A percentile compares a stretch with the other conserved stretches of the same genome.
Evolutionary conservation across 2,797 vertebrate genomes (phyloP).

Genomic region (Eulemur mongoz): DNA sequence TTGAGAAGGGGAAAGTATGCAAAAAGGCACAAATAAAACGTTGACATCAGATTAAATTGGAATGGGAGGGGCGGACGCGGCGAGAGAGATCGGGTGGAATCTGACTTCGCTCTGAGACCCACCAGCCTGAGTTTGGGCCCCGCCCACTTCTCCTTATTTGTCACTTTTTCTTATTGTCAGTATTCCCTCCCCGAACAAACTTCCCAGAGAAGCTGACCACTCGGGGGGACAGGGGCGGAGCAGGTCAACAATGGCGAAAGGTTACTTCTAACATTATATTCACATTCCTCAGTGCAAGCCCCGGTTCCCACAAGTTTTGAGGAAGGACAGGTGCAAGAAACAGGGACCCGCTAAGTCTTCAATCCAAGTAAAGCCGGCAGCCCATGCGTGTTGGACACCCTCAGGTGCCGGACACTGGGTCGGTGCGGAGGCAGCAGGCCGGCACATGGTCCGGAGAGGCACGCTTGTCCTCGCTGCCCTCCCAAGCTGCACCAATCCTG

Average conservation of each 20-base stretch:
- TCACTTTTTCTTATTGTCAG: slow-evolving; percentile 4
- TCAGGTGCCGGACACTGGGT: not conserved
- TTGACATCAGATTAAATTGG: not conserved
- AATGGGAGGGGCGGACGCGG: not conserved
- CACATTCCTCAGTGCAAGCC: not conserved
- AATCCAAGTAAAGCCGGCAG: not conserved
- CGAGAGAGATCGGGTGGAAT: not conserved
- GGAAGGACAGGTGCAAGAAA: not conserved
- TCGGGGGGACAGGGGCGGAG: not conserved
- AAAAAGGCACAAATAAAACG: slow-evolving; percentile 26
- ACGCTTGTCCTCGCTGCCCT: not conserved
- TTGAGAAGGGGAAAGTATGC: not conserved
- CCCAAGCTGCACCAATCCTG: not conserved
- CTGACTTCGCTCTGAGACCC: not conserved
- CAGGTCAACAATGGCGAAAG: slow-evolving; percentile 11
- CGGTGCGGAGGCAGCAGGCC: not conserved
- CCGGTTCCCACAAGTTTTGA: not conserved
- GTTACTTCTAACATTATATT: not conserved
- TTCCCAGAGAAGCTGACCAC: not conserved
- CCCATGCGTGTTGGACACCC: not conserved
- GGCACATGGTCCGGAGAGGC: not conserved
- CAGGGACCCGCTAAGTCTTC: not conserved
- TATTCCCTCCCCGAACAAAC: slow-evolving; percentile 6
- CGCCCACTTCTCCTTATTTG: slow-evolving; percentile 39
- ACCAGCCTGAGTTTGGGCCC: not conserved